phyloP scores from a whole-genome alignment of 2,797 vertebrate genomes.

The Lophius americanus region DNA sequence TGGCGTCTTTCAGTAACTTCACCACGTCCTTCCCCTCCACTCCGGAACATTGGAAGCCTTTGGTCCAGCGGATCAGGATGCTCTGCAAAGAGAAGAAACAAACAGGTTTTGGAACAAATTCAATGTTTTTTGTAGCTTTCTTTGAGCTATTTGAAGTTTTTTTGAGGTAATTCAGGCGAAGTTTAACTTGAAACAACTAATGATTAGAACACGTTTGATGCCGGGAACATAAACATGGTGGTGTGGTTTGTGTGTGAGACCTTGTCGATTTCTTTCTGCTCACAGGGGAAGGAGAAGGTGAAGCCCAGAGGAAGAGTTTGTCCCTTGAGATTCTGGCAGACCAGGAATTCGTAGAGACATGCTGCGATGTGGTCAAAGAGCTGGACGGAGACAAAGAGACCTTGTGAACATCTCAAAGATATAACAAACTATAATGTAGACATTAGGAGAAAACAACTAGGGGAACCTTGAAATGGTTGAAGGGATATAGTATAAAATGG shows the following conservation, averaged over 20 bases:
- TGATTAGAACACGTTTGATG: too few species aligned
- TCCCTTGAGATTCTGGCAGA: constrained; percentile 60
- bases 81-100: constrained; percentile 70
- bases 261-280: constrained; percentile 83
- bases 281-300: constrained; percentile 89
- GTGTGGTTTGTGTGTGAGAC: constrained; percentile 63
- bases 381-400: constrained; percentile 59
- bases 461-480: too few species aligned
- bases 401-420: background rate
- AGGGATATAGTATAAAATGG: too few species aligned
- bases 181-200: too few species aligned
- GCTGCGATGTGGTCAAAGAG: constrained; percentile 87
- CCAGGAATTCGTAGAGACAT: constrained; percentile 81
- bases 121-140: too few species aligned
- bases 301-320: constrained; percentile 80
- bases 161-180: too few species aligned
- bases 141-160: too few species aligned
- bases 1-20: constrained; percentile 81
- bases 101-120: too few species aligned
- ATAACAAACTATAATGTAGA: background rate
- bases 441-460: too few species aligned
- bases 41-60: constrained; percentile 84
- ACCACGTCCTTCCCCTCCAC: constrained; percentile 87
- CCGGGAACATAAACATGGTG: too few species aligned
- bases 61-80: constrained; percentile 87